Base-by-base conservation (phyloP, 2,888 invertebrate species). In the Quadroppia sp. region DNA sequence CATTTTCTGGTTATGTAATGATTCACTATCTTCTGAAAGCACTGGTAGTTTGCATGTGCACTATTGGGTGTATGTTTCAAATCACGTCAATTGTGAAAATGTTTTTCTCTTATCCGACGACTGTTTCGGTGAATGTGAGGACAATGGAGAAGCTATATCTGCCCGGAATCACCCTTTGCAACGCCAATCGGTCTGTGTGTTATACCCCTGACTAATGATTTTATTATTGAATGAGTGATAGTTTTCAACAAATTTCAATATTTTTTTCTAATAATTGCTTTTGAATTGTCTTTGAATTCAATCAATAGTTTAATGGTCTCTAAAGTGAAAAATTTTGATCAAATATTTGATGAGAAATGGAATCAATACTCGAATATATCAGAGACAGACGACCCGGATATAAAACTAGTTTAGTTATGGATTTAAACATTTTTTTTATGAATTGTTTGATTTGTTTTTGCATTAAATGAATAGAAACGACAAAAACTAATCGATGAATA, bases 81-180 rank as follows among this genome's bases (percentile, higher is more conserved):
- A 30, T 28, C 20, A 48, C 50, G 6, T 59, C 71, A 0, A 74
- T 74, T 15, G 17, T 74, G 1, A 59, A 74, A 17, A 9, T 74
- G 23, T 74, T 71, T n/a, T 74, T 74, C 48, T 71, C 71, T 4
- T 74, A 59, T 50, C 74, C 74, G 9, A 71, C 25, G n/a, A 71
- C 30, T 40, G 74, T 74, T 11, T 64, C 64, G 6, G 67, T 69
- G 6, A 61, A 48, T 23, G 45, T 74, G n/a, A 45, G 56, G 48
- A 64, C 48, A n/a, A 71, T 71, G 71, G 20, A 71, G 23, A 7
- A n/a, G 28, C 30, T 74, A 25, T 1, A 45, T 23, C 20, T 74
- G 20, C 74, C 74, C 1, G 74, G 70, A 1, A 40, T 74, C 11
- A 74, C 71, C 1, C 30, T 74, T 17, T 74, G 74, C 61, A 74